Base-by-base conservation (phyloP, 2,888 invertebrate genomes). In the Apotomis capreana region DNA sequence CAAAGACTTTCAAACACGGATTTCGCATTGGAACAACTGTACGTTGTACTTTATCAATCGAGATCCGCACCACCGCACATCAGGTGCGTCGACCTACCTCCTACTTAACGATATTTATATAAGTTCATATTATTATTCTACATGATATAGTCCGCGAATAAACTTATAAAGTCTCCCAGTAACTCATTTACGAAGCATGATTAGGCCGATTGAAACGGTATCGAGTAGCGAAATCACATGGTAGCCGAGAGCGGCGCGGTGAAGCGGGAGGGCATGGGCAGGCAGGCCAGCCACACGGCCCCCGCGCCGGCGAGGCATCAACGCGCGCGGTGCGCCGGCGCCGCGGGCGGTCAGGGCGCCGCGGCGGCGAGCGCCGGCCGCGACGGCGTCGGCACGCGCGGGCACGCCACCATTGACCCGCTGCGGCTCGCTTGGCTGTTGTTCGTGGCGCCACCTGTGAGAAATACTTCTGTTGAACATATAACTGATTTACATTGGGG, bases 381-480 rank as follows among this genome's bases (percentile, higher is more conserved):
- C 80, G 92, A 77, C 78, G 92, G 89, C 74, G 92, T 88, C 51
- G 94, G 91, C 87, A 95, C 95, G 90, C 96, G 95, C 81, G 96
- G 95, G 77, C 96, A 96, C 26, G 95, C 96, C 12, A 93, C 92
- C 79, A 93, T 85, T 0, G 92, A 92, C 67, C 92, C 92, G 74
- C 91, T 90, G 77, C 92, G 92, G 77, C 73, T 87, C 0, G 88
- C 80, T 59, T 87, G 88, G 77, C 80, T 88, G 75, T 82, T 88
- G 78, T 89, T 92, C 10, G 86, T 84, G 60, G 89, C 80, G 9
- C 90, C 90, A 71, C 92, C 92, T 93, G 80, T 8, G 57, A 26
- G 61, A 61, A 71, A 68, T 71, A 71, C 89, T 58, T 86, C 86
- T 78, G 87, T 89, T 52, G 71, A 71, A 71, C 37, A 58, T 62